A percentile compares a stretch with the other conserved stretches of the same genome.
These are phyloP conservation scores for Hiodon tergisus DNA, from an alignment of 2,113 vertebrate genomes.

Conservation along the genomic window DNA sequence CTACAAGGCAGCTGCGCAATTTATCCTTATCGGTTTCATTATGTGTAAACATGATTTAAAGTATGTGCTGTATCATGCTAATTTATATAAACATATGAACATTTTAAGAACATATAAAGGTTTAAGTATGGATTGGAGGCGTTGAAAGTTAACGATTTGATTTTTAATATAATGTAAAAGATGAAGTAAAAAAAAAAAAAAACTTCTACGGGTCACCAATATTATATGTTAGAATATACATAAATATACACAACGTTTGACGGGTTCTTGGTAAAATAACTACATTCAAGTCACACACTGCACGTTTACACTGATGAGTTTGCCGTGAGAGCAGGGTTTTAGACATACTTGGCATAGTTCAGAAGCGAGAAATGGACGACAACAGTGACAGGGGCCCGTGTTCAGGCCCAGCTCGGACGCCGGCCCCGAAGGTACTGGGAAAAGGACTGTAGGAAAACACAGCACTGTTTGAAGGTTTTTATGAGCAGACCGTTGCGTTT, in stretches of 20 bases:
- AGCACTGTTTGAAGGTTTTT: too few relatives aligned
- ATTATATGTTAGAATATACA: slow-evolving; percentile 59
- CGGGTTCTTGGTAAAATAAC: slow-evolving; percentile 46
- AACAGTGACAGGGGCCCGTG: background rate
- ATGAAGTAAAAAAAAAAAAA: slow-evolving; percentile 55
- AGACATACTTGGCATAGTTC: background rate
- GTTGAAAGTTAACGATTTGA: slow-evolving; percentile 22
- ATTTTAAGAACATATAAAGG: background rate
- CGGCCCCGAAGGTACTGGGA: too few relatives aligned
- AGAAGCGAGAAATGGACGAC: slow-evolving; percentile 1
- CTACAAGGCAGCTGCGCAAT: too few relatives aligned
- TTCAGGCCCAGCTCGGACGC: too few relatives aligned
- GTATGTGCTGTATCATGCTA: too few relatives aligned
- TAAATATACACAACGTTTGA: slow-evolving; percentile 56
- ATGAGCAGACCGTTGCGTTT: too few relatives aligned
- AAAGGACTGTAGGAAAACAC: too few relatives aligned
- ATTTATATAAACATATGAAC: background rate
- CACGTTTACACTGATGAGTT: slow-evolving; percentile 28
- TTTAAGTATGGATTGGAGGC: background rate
- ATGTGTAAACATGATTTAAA: too few relatives aligned
- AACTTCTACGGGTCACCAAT: slow-evolving; percentile 42
- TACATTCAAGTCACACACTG: slow-evolving; percentile 71
- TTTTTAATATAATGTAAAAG: slow-evolving; percentile 60
- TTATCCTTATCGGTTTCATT: too few relatives aligned
- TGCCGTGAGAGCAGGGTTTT: background rate